Conservation (phyloP, 2,797 vertebrate species). For the Hylomyscus alleni region DNA sequence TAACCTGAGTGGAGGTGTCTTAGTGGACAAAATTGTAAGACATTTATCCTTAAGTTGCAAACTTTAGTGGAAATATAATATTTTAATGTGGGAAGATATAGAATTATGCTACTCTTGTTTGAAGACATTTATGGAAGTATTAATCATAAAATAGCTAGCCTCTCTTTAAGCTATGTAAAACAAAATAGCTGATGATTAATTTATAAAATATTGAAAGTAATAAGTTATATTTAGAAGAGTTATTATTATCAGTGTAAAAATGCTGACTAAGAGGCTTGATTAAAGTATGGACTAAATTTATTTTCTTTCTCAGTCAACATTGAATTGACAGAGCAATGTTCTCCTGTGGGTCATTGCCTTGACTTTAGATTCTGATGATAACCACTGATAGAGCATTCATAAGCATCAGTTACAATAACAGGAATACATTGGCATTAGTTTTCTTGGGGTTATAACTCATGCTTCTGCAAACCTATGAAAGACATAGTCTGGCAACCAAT, state of each 20-base stretch:
- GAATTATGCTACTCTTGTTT: neutral
- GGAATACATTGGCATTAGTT: neutral
- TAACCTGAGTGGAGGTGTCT: rapidly evolving
- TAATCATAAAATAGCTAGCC: neutral
- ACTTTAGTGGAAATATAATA: neutral
- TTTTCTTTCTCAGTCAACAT: neutral
- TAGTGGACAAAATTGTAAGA: neutral
- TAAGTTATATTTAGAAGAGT: neutral
- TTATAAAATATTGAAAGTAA: neutral
- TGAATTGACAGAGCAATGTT: neutral
- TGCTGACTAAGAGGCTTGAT: neutral
- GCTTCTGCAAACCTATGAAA: neutral
- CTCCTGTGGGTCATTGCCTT: neutral
- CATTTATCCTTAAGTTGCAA: neutral
- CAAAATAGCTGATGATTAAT: neutral
- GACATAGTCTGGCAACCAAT: neutral
- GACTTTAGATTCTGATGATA: neutral
- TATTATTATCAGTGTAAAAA: neutral
- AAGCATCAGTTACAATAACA: neutral
- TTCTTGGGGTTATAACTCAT: neutral
- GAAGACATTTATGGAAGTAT: neutral
- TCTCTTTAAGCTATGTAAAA: neutral
- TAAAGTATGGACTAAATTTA: neutral
- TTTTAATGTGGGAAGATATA: neutral
- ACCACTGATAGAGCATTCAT: neutral